These are phyloP conservation scores for Serranus cabrilla DNA, from an alignment of 2,797 vertebrate species.

Conservation along the genomic window DNA sequence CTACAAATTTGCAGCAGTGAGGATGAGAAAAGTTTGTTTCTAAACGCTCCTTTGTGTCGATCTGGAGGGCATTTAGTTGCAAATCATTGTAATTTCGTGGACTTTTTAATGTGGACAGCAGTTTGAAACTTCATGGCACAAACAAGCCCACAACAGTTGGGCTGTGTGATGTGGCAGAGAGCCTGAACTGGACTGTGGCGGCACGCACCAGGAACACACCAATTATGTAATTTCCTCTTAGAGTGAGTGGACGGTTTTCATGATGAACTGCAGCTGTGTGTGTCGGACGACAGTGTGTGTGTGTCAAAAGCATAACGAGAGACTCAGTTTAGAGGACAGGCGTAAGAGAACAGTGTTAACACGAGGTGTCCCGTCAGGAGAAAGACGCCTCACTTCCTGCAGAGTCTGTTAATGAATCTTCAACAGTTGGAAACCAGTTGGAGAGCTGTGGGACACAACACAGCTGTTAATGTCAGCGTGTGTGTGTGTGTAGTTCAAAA, in stretches of 20 bases:
- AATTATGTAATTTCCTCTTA: constrained; percentile 23
- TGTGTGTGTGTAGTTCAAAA: constrained; percentile 19
- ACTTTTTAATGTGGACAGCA: too few species aligned
- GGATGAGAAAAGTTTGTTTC: background rate
- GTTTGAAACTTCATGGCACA: background rate
- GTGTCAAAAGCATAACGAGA: constrained; percentile 7
- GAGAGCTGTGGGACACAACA: constrained; percentile 51
- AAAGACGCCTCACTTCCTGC: constrained; percentile 37
- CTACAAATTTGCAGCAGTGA: background rate
- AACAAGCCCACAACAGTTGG: background rate
- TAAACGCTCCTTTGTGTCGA: background rate
- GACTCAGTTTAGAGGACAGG: constrained; percentile 10
- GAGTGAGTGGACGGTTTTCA: constrained; percentile 6
- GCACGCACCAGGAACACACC: constrained; percentile 3
- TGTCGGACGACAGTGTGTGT: background rate
- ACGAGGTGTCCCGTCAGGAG: constrained; percentile 27
- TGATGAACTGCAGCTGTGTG: constrained; percentile 34
- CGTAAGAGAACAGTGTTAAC: background rate
- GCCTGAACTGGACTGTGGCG: constrained; percentile 1
- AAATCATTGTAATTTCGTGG: background rate
- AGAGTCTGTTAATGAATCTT: constrained; percentile 70
- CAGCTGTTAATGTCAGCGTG: constrained; percentile 49
- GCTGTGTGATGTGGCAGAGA: background rate
- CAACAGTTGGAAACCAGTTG: constrained; percentile 57
- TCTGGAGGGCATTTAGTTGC: background rate